Evolutionary conservation across 37 sponge, comb jelly and placozoan genomes (phyloP).

Genomic region (Halisarca cf. caerulea): DNA sequence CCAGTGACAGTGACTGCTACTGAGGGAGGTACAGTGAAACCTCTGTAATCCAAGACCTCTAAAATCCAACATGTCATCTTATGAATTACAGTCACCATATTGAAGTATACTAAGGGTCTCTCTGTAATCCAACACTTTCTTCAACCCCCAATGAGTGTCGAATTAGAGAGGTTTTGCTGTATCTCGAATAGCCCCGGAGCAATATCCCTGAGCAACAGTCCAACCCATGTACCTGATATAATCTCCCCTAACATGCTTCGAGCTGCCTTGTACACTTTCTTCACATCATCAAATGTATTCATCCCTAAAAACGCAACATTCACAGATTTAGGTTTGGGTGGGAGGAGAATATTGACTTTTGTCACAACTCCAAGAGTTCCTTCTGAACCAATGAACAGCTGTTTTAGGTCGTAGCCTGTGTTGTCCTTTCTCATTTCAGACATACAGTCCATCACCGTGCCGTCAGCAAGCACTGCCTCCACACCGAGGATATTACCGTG

Average conservation of each 20-base stretch:
- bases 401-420: slow-evolving; percentile 97
- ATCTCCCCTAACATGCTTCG: slow-evolving; percentile 83
- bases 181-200: no score
- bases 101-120: no score
- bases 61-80: no score
- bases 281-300: slow-evolving; percentile 69
- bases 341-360: slow-evolving; percentile 75
- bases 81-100: no score
- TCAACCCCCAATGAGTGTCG: no score
- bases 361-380: slow-evolving; percentile 96
- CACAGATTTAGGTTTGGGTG: slow-evolving; percentile 69
- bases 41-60: no score
- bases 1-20: no score
- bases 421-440: slow-evolving; percentile 92
- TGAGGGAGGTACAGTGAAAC: no score
- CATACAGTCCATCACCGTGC: slow-evolving; percentile 75
- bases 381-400: slow-evolving; percentile 97
- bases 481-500: slow-evolving; percentile 89
- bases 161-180: no score
- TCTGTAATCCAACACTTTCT: no score
- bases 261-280: slow-evolving; percentile 54
- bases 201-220: no score
- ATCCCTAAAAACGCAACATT: slow-evolving; percentile 90
- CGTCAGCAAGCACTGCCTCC: slow-evolving; percentile 88
- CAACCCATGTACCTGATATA: slow-evolving; percentile 61